phyloP scores from a whole-genome alignment of 2,113 vertebrate genomes.

The Hemicordylus capensis region DNA sequence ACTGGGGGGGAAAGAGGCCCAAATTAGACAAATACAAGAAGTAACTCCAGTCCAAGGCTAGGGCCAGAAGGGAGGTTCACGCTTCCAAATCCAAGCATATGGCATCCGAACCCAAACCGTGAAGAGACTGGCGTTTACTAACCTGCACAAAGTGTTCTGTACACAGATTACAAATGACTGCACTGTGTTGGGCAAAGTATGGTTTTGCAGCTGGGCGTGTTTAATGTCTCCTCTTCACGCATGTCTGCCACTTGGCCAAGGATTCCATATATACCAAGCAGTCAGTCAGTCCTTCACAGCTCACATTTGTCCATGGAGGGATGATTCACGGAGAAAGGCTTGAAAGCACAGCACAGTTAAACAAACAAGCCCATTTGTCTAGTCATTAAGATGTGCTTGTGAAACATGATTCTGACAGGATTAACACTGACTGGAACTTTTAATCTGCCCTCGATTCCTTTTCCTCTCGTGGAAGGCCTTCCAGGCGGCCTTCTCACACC shows the following conservation, averaged over 20 bases:
- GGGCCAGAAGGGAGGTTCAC: not conserved
- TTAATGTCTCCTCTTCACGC: not conserved
- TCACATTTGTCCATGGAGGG: not conserved
- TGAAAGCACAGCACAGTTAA: conserved; percentile 51
- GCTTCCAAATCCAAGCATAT: rapidly evolving
- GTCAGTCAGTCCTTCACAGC: not conserved
- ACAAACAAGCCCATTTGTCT: conserved; percentile 47
- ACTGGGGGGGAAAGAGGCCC: not conserved
- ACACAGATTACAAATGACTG: conserved; percentile 21
- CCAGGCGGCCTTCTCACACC: not conserved
- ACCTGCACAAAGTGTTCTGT: rapidly evolving
- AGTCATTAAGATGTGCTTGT: conserved; percentile 32
- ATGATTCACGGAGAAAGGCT: conserved; percentile 49
- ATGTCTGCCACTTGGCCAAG: not conserved
- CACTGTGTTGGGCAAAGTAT: not conserved
- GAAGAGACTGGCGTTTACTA: rapidly evolving
- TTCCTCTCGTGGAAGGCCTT: not conserved
- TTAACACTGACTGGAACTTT: conserved; percentile 3
- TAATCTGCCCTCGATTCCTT: not conserved
- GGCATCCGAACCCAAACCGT: rapidly evolving
- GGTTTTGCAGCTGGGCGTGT: conserved; percentile 41
- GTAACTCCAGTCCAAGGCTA: not conserved
- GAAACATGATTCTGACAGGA: conserved; percentile 46
- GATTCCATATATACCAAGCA: not conserved
- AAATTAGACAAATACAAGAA: conserved; percentile 2